Base-by-base conservation (phyloP, 2,113 vertebrate species). In the Amazona guildingii region DNA sequence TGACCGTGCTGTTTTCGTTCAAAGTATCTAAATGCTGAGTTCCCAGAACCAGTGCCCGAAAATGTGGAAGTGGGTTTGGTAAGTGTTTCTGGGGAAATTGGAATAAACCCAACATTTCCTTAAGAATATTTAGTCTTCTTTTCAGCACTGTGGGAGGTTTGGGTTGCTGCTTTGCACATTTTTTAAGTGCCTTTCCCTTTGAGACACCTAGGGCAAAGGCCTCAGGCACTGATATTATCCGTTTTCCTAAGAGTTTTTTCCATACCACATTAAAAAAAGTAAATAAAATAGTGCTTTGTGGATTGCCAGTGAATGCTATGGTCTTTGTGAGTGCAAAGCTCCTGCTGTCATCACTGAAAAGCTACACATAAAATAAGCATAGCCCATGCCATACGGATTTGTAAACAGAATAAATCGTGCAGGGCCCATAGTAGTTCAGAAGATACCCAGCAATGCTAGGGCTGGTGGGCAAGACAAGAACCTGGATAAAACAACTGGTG, bases 61-160 rank as follows among this genome's bases (percentile, higher is more conserved):
- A 94, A 94, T 91, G 95, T 97, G 96, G 91, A 97, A 97, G 96
- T 95, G 96, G 96, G 86, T 96, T 97, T 96, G 62, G 86, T 96
- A 92, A 94, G 10, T 85, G 62, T 68, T 95, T 79, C 86, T 95
- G 86, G 88, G 93, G 91, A 91, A 96, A 85, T 0, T 95, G 91
- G 92, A 97, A 69, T 62, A 83, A 93, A 63, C 49, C 91, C 95
- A 91, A 73, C 17, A 2, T 89, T 96, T 95, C 84, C 92, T 52
- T 89, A 85, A 76, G 92, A 96, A 80, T 95, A 95, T 94, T 97
- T 94, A 95, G 88, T 94, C 94, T 94, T 91, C 92, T 94, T 96
- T 94, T 96, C 95, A 91, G 92, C 96, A 89, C 92, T 62, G 94
- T 96, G 95, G 96, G 96, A 96, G 96, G 96, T 97, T 97, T 96